Conservation (phyloP, 2,888 invertebrate species). For the Amphipyra berbera region DNA sequence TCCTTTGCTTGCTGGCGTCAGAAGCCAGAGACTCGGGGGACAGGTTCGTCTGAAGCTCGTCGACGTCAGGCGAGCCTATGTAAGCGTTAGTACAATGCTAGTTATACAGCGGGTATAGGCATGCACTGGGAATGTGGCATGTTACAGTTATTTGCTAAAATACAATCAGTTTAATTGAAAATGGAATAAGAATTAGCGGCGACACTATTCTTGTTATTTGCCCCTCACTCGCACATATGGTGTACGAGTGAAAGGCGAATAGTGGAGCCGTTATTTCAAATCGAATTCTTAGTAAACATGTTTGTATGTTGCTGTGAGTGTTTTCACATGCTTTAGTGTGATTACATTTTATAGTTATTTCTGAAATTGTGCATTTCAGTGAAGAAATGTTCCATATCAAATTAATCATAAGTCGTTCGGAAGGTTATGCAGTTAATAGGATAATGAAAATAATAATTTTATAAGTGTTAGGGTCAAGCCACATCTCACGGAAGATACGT, state of each 20-base stretch:
- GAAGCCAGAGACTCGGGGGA: slow-evolving; percentile 69
- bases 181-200: neutral
- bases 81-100: slow-evolving; percentile 55
- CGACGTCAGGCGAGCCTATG: slow-evolving; percentile 74
- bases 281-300: too few species aligned
- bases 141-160: neutral
- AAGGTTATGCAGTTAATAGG: too few species aligned
- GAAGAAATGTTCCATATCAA: neutral
- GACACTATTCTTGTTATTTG: neutral
- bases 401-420: neutral
- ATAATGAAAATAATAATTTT: too few species aligned
- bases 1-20: slow-evolving; percentile 63
- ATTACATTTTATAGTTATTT: neutral
- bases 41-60: slow-evolving; percentile 60
- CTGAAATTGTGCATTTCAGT: neutral
- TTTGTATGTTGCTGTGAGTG: slow-evolving; percentile 2
- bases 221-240: neutral
- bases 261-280: neutral
- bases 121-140: slow-evolving; percentile 7
- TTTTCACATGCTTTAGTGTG: slow-evolving; percentile 10
- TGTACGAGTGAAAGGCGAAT: slow-evolving; percentile 1
- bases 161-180: too few species aligned
- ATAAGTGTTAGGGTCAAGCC: too few species aligned
- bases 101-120: slow-evolving; percentile 47
- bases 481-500: too few species aligned